Conservation (phyloP, 2,113 vertebrate species). For the Oriolus oriolus region DNA sequence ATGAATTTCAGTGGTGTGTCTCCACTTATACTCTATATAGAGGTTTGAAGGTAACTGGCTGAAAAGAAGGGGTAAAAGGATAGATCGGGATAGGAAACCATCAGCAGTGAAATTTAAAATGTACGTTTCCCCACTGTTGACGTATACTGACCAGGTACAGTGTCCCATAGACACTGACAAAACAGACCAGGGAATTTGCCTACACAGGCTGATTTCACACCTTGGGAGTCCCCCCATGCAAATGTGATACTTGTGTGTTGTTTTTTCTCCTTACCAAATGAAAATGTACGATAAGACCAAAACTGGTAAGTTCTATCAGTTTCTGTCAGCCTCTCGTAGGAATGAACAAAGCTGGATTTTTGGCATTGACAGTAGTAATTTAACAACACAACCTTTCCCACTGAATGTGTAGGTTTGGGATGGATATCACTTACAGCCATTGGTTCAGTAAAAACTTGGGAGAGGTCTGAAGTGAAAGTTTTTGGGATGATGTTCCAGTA, state of each 20-base stretch:
- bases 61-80: not conserved
- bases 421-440: rapidly evolving
- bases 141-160: rapidly evolving
- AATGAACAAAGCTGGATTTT: not conserved
- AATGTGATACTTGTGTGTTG: rapidly evolving
- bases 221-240: rapidly evolving
- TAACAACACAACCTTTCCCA: not conserved
- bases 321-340: rapidly evolving
- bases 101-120: not conserved
- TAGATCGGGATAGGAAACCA: too few relatives aligned
- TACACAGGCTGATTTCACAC: not conserved
- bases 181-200: too few relatives aligned
- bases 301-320: not conserved
- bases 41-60: not conserved
- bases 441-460: not conserved
- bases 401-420: rapidly evolving
- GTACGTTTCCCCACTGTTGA: not conserved
- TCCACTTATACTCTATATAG: rapidly evolving
- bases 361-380: not conserved
- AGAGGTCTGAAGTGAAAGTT: not conserved
- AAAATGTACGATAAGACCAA: not conserved
- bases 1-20: rapidly evolving
- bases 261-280: not conserved
- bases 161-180: rapidly evolving
- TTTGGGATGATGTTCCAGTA: not conserved